Evolutionary conservation across 2,888 invertebrate species (phyloP), one percentile per base, ranked within the genome.

Genomic region (Slavum lentiscoides): DNA sequence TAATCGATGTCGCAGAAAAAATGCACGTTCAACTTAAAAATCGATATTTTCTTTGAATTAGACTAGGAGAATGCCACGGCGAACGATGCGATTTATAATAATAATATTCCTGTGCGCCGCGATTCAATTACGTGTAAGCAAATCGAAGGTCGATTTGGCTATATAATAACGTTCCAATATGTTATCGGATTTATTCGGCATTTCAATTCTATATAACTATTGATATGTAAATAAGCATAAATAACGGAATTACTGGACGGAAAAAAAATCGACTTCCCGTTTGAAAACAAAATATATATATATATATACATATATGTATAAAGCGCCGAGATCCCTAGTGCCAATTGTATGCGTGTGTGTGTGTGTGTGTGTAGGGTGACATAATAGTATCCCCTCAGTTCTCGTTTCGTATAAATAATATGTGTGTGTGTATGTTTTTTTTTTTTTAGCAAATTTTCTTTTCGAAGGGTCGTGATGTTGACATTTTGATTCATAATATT

Each of bases 171-270:
- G 58, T 67, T 75, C 75, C 75, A 75, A 74, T 75, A 75, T 67
- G 75, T 75, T 67, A 75, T 67, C 67, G 58, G 58, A 75, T 75
- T 75, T 75, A 75, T 75, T 58, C n/a, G 19, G 43, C 4, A 67
- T 75, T 58, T 67, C 67, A 75, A 67, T 75, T 67, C 66, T 43
- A 30, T 30, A 30, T 30, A 39, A 75, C 75, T 59, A 75, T 75
- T 75, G 75, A 75, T 75, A 75, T 75, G 75, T 75, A 75, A 75
- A 75, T 75, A 75, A 75, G 58, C 75, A 67, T 67, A 67, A 75
- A 75, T 75, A 75, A 75, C 75, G 58, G 43, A 75, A 58, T 67
- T 67, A 59, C 67, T 75, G 75, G 67, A 67, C 67, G 67, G 58
- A 67, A 67, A 75, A 67, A 75, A 75, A 67, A 75, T 37, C 67